Evolutionary conservation across 2,113 vertebrate species (phyloP), one percentile per base, ranked within the genome.

Genomic region (Esox niger): DNA sequence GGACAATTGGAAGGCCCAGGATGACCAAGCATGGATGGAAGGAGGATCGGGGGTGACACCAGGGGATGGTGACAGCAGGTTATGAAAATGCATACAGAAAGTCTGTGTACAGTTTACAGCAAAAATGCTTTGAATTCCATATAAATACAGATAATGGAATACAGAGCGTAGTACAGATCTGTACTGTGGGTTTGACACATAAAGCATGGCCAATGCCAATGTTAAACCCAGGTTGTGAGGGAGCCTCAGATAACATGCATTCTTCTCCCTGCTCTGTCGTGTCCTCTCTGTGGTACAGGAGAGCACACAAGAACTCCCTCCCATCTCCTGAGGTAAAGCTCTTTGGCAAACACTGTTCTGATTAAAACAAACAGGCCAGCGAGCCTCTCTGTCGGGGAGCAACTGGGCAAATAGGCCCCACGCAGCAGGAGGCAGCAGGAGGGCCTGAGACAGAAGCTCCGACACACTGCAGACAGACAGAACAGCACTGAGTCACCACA

Each of bases 291-390:
- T 70, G 56, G 74, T 6, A 21, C 62, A 73, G 62, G 73, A 77
- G 71, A 79, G 71, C 70, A 76, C 82, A 77, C 78, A 86, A 86
- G 80, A 75, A 82, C 82, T 84, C 74, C 76, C 71, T 43, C 15
- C 38, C 38, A 81, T 80, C 84, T 86, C 76, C 80, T 78, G 74
- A 82, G 78, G 71, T 70, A 86, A 86, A 43, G 84, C 81, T 84
- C 79, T 87, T 86, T 81, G 79, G 79, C 86, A 91, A 91, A 90
- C 84, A 90, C 29, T 70, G 67, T 68, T 80, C 82, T 88, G 85
- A 90, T 90, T 88, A 88, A 90, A 89, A 88, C 83, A 88, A 91
- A 89, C 86, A 89, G 84, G 62, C 57, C 66, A 23, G 71, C 57
- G 56, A 83, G 76, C 73, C 78, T 70, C 17, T 3, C 77, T 76